Evolutionary conservation across 2,888 invertebrate genomes (phyloP), one percentile per base, ranked within the genome.

Genomic region (Hylaea fasciaria): DNA sequence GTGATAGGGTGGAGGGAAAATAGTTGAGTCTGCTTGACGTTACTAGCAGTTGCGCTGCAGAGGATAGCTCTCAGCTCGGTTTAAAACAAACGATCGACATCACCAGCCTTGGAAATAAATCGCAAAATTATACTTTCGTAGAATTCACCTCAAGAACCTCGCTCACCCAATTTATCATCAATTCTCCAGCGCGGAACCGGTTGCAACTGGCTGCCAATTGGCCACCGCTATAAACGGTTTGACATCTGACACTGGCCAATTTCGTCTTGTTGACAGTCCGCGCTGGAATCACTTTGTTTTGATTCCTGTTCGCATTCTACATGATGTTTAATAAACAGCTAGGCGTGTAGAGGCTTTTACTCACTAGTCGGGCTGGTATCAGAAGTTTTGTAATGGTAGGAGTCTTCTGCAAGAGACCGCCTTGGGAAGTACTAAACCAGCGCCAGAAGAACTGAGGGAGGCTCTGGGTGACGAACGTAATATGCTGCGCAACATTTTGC

Each of bases 171-270:
- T 58, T 52, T 29, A 64, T 56, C 22, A 41, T 11, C 13, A 37
- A 37, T n/a, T 37, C 10, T 28, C 5, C n/a, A n/a, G 57, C 57
- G 17, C 39, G 4, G 16, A 17, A 65, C 85, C 76, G 74, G 81
- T 76, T 71, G n/a, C 1, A 57, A 65, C 80, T 76, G 78, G 82
- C 69, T 66, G 16, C 62, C 78, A 78, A 80, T 83, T 83, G 78
- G 68, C 67, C 65, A 62, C 62, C 64, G 66, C 72, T 66, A 74
- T 80, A 71, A 81, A 78, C 67, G 75, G 71, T 78, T 84, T 84
- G 85, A 85, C 85, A 76, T 77, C 72, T 80, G 84, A 85, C 86
- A 79, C 77, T 67, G 68, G 74, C 68, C 74, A 71, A 73, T 69
- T 66, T 55, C 57, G 55, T 17, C 53, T 53, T 52, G 51, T 58